A percentile compares a stretch with the other conserved stretches of the same genome.
Evolutionary conservation across 1,140 invertebrate genomes (phyloP).

Genomic region (Lepidotrigona ventralis): DNA sequence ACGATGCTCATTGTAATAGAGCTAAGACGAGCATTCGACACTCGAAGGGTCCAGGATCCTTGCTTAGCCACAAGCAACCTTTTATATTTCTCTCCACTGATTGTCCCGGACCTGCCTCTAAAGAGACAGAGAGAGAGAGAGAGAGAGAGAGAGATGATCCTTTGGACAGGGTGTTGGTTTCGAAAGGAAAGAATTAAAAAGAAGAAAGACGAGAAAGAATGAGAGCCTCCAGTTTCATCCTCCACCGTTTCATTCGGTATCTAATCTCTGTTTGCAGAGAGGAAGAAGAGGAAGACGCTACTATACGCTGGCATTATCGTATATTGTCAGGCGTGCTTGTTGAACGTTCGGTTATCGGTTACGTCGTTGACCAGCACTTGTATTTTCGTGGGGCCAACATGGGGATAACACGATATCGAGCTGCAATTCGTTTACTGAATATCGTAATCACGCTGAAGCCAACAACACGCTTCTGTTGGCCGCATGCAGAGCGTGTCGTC

Average conservation of each 20-base stretch:
- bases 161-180: background rate
- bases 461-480: background rate
- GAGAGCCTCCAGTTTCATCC: background rate
- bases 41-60: conserved; percentile 33
- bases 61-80: conserved; percentile 4
- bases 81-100: conserved; percentile 43
- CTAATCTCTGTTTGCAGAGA: conserved; percentile 31
- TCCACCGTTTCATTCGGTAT: background rate
- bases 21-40: conserved; percentile 30
- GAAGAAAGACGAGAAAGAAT: too few relatives aligned
- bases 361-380: background rate
- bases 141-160: conserved; percentile 21
- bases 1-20: conserved; percentile 30
- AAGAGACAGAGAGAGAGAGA: conserved; percentile 5
- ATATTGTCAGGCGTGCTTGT: conserved; percentile 30
- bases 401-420: conserved; percentile 1
- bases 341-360: conserved; percentile 27
- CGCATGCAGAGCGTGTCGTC: too few relatives aligned
- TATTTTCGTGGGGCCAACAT: background rate
- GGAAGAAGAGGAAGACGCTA: background rate
- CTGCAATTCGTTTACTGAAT: background rate
- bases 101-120: conserved; percentile 40
- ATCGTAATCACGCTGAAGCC: background rate
- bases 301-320: conserved; percentile 18
- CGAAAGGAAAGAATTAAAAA: background rate